These are phyloP conservation scores for Petaurus breviceps DNA, from an alignment of 2,113 vertebrate species.

Conservation along the genomic window DNA sequence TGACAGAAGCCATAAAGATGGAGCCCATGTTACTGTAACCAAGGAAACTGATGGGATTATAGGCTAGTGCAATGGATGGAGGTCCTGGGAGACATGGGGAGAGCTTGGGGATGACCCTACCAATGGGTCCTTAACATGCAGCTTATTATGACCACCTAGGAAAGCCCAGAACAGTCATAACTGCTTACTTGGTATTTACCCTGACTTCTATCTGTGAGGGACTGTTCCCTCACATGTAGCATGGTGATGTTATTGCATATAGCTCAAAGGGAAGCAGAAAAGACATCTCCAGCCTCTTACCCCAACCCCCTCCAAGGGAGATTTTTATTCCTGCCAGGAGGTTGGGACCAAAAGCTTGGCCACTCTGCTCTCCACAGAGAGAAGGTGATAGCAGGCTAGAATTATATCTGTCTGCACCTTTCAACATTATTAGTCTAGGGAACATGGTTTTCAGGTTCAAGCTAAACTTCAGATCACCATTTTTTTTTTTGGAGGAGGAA, in stretches of 20 bases:
- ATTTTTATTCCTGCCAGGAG: neutral
- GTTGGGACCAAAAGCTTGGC: neutral
- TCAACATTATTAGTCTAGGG: neutral
- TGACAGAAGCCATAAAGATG: too few relatives aligned
- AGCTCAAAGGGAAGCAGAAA: neutral
- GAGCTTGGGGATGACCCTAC: neutral
- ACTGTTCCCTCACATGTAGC: neutral
- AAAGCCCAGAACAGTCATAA: neutral
- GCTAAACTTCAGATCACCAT: neutral
- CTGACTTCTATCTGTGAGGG: neutral
- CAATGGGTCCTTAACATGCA: neutral
- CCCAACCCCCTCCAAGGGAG: neutral
- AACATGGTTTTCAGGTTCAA: neutral
- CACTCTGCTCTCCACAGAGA: neutral
- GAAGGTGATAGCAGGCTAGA: neutral
- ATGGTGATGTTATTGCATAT: neutral
- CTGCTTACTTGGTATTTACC: neutral
- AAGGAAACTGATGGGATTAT: neutral
- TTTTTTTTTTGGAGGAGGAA: too few relatives aligned
- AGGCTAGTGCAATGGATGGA: neutral
- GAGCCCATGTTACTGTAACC: too few relatives aligned
- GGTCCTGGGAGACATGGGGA: too few relatives aligned
- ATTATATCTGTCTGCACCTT: neutral
- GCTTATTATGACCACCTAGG: neutral
- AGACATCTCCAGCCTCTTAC: neutral